These are phyloP conservation scores for Seriola aureovittata DNA, from an alignment of 2,113 vertebrate genomes.

Conservation along the genomic window DNA sequence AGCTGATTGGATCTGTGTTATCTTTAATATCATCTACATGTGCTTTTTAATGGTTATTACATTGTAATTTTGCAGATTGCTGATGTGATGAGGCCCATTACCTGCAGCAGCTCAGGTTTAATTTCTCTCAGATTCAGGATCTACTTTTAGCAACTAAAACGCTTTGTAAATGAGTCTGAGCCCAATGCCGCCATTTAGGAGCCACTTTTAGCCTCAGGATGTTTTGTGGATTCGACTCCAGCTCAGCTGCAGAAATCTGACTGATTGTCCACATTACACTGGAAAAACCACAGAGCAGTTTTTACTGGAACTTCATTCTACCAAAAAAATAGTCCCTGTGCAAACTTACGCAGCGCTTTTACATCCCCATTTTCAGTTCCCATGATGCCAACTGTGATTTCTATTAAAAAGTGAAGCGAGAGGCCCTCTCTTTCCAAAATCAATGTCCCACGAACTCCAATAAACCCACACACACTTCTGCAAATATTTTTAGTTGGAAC, in stretches of 20 bases:
- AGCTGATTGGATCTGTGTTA: background rate
- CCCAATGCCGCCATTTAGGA: background rate
- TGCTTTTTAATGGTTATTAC: background rate
- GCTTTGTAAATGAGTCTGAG: background rate
- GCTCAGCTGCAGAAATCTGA: background rate
- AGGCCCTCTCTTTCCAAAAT: background rate
- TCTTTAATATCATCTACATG: background rate
- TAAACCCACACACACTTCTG: background rate
- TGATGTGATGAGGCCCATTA: background rate
- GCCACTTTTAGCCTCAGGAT: conserved; percentile 3
- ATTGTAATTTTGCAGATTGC: background rate
- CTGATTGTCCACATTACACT: background rate
- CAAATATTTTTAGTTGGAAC: background rate
- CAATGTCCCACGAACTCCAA: background rate
- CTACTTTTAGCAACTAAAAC: background rate
- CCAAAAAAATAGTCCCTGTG: background rate
- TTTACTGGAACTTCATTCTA: background rate
- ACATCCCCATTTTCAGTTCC: background rate
- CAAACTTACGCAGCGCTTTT: background rate
- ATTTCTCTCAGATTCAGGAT: background rate
- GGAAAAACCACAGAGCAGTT: conserved; percentile 1
- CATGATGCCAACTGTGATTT: background rate
- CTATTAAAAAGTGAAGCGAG: background rate
- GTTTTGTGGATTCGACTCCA: background rate
- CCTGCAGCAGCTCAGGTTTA: background rate